Percentiles rank a stretch among this genome's conserved stretches.
Evolutionary conservation across 2,888 invertebrate species (phyloP).

Genomic region (Leptothorax acervorum): DNA sequence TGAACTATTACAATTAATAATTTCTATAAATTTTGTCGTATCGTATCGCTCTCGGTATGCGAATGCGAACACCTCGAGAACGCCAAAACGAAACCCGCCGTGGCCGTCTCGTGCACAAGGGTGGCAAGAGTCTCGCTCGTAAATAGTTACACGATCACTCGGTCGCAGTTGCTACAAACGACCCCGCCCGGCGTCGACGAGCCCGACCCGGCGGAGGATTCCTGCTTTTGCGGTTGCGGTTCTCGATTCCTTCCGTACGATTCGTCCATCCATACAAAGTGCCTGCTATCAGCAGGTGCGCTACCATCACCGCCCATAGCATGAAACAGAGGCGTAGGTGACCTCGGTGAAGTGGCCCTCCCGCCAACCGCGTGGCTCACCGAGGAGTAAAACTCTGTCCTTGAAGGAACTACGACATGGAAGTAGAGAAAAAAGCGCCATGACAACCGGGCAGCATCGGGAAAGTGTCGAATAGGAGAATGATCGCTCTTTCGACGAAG

Average conservation of each 20-base stretch:
- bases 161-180: conserved; percentile 94
- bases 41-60: conserved; percentile 10
- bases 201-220: conserved; percentile 87
- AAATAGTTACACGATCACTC: conserved; percentile 94
- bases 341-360: conserved; percentile 88
- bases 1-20: not conserved
- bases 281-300: conserved; percentile 62
- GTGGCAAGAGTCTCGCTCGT: conserved; percentile 56
- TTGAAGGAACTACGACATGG: conserved; percentile 82
- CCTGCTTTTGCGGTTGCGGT: conserved; percentile 85
- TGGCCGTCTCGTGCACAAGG: conserved; percentile 46
- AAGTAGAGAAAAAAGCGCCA: conserved; percentile 71
- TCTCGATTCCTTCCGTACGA: conserved; percentile 79
- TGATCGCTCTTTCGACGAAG: conserved; percentile 13
- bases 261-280: conserved; percentile 72
- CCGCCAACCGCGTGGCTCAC: conserved; percentile 92
- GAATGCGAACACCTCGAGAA: not conserved
- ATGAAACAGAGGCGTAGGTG: conserved; percentile 86
- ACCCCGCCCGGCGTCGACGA: conserved; percentile 87
- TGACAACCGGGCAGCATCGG: conserved; percentile 52
- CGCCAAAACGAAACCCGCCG: conserved; percentile 25
- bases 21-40: not conserved
- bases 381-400: conserved; percentile 90
- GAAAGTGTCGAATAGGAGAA: conserved; percentile 31
- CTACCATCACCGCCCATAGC: conserved; percentile 84